Evolutionary conservation across 2,797 vertebrate genomes (phyloP).

Genomic region (Sebastes paucispinis): DNA sequence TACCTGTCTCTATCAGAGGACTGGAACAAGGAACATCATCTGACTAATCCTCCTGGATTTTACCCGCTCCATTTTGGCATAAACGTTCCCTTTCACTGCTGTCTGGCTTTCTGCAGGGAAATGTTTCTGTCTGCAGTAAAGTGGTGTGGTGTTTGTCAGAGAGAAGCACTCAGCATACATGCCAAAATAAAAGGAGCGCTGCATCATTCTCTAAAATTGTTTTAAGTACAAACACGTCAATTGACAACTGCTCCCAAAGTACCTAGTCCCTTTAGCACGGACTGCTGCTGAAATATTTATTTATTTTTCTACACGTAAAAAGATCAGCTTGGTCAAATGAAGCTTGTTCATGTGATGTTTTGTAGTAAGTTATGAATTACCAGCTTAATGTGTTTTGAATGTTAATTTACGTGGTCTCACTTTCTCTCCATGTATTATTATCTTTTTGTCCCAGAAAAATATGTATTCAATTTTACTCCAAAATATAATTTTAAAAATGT

Average conservation of each 20-base stretch:
- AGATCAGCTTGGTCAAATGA: neutral
- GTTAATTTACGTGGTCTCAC: neutral
- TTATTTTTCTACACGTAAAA: no score
- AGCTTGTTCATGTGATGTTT: neutral
- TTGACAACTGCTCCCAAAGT: neutral
- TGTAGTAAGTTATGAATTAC: neutral
- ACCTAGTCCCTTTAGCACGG: neutral
- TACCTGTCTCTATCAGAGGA: neutral
- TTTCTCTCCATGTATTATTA: neutral
- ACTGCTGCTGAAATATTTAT: neutral
- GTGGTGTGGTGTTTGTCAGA: slow-evolving; percentile 12
- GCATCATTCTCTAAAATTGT: slow-evolving; percentile 16
- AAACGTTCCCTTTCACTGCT: neutral
- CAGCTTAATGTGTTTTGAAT: neutral
- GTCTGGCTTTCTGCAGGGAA: neutral
- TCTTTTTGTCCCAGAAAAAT: neutral
- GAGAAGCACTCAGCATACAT: slow-evolving; percentile 23
- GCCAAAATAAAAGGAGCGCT: slow-evolving; percentile 17
- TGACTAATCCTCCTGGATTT: neutral
- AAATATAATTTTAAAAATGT: no score
- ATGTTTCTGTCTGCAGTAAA: slow-evolving; percentile 1
- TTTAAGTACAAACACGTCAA: slow-evolving; percentile 24
- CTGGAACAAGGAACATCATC: neutral
- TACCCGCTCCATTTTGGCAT: neutral
- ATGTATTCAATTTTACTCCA: rapidly evolving